Percentiles rank a stretch among this genome's conserved stretches.
Evolutionary conservation across 2,113 vertebrate genomes (phyloP).

Genomic region (Struthio camelus): DNA sequence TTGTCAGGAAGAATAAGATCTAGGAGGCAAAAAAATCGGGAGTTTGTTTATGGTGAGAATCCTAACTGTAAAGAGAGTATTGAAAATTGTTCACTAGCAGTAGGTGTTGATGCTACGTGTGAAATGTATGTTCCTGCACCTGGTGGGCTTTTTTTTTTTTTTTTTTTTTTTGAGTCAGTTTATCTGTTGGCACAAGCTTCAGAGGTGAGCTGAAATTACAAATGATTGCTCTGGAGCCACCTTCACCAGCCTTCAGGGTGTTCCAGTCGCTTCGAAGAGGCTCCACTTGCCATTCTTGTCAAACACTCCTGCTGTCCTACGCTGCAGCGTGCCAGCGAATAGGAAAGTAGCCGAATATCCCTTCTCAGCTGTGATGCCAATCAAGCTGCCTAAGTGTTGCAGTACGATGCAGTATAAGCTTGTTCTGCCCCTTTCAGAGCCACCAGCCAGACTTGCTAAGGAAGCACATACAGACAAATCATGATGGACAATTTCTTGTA

Average conservation of each 20-base stretch:
- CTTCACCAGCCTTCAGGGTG: not conserved
- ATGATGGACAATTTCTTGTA: not conserved
- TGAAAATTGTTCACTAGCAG: not conserved
- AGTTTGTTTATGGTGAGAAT: not conserved
- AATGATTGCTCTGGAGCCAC: not conserved
- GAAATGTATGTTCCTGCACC: not conserved
- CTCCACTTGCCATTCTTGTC: not conserved
- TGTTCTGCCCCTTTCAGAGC: not conserved
- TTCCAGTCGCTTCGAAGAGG: not conserved
- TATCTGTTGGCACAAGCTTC: not conserved
- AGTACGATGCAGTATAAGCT: not conserved
- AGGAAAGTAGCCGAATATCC: not conserved
- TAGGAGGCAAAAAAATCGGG: not conserved
- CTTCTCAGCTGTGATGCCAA: not conserved
- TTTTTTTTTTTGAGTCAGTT: not conserved
- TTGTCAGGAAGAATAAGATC: not conserved
- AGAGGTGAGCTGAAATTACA: not conserved
- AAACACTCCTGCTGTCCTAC: not conserved
- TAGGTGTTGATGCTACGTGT: not conserved
- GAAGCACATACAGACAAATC: not conserved
- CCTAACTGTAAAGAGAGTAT: not conserved
- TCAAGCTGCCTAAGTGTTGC: not conserved
- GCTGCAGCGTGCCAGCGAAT: not conserved
- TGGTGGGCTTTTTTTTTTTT: too few species aligned
- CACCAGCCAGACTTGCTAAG: not conserved